Evolutionary conservation across 2,888 invertebrate genomes (phyloP).

Genomic region (Bursaphelenchus okinawaensis): DNA sequence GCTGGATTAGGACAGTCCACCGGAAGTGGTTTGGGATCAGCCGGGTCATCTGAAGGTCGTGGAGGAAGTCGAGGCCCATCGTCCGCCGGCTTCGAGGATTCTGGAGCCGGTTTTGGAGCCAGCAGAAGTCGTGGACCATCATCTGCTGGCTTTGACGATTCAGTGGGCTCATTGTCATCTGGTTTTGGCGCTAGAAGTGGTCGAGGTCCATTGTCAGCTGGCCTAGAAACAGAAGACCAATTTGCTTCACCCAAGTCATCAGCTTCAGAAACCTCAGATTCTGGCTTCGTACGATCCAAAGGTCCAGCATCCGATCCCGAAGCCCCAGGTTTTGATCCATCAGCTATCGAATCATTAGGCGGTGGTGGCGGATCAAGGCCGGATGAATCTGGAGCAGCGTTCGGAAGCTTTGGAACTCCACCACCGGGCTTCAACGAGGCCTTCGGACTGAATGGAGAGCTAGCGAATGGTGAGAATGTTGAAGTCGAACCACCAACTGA

Average conservation of each 20-base stretch:
- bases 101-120: neutral
- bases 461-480: neutral
- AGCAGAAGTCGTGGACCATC: neutral
- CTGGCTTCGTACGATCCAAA: no score
- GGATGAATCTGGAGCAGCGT: conserved; percentile 13
- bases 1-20: neutral
- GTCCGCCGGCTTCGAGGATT: neutral
- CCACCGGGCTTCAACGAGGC: conserved; percentile 31
- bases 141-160: neutral
- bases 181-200: neutral
- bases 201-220: neutral
- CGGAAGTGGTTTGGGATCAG: neutral
- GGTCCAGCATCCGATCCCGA: neutral
- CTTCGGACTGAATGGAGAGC: conserved; percentile 30
- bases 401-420: conserved; percentile 23
- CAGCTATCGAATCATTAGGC: neutral
- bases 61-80: neutral
- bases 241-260: no score
- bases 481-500: conserved; percentile 13
- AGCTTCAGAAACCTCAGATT: no score
- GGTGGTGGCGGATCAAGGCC: conserved; percentile 11
- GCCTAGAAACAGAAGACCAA: no score
- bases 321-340: neutral
- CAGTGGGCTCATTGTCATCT: no score
- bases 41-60: neutral